These are phyloP conservation scores for Micromys minutus DNA, from an alignment of 2,113 vertebrate genomes.

Conservation along the genomic window DNA sequence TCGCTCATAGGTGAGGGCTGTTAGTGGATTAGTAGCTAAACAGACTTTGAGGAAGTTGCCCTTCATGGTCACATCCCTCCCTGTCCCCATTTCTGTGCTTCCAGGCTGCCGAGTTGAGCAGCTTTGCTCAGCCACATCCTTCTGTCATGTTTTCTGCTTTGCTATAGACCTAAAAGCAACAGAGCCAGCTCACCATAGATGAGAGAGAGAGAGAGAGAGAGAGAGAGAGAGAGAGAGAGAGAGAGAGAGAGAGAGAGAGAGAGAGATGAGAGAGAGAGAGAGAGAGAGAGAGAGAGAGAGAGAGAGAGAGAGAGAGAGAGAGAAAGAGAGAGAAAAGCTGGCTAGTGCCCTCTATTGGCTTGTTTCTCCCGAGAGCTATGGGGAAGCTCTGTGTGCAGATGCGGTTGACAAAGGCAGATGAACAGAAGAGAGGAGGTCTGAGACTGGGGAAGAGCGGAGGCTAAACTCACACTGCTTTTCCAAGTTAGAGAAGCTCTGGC, in stretches of 20 bases:
- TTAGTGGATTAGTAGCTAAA: not conserved
- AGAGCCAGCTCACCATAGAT: not conserved
- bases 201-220: too few species aligned
- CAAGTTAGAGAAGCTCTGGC: not conserved
- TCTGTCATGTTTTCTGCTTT: not conserved
- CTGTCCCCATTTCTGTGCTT: not conserved
- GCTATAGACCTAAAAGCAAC: not conserved
- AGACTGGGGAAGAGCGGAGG: too few species aligned
- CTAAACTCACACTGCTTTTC: not conserved
- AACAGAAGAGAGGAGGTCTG: too few species aligned
- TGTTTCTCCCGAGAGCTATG: not conserved
- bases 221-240: too few species aligned
- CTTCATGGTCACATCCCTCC: not conserved
- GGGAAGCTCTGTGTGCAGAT: not conserved
- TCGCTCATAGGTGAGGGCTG: not conserved
- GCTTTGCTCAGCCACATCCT: not conserved
- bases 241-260: too few species aligned
- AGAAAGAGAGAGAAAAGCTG: not conserved
- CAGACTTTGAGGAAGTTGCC: not conserved
- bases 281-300: too few species aligned
- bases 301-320: too few species aligned
- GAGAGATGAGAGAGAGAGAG: not conserved
- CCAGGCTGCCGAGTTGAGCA: too few species aligned
- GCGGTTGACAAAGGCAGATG: not conserved
- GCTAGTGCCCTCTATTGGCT: not conserved